Base-by-base conservation (phyloP, 2,113 vertebrate genomes). In the Axis porcinus region DNA sequence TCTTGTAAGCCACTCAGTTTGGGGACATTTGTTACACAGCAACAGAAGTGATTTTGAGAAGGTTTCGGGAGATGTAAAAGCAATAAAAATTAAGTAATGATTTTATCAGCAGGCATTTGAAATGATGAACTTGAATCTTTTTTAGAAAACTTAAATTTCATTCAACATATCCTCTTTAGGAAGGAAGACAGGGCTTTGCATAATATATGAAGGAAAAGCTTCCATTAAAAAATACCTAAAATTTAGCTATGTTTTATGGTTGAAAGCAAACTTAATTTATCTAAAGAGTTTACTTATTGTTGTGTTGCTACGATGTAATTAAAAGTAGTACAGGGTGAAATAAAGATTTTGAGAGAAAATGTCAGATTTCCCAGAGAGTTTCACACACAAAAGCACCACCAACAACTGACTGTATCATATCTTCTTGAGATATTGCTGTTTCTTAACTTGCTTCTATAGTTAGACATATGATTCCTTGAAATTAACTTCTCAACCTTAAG, bases 301-400 rank as follows among this genome's bases (percentile, higher is more conserved):
- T 78, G 47, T 95, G 15, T 92, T 45, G 47, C n/a, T 57, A 33
- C 13, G 23, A 90, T 89, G 81, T 55, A 74, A 21, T 67, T 93
- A 58, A n/a, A 91, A 81, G 30, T 50, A 62, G 89, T 33, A 28
- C 28, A 9, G 23, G 55, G 55, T 50, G 1, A 95, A 79, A 62
- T 33, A 81, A 12, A 96, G 27, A 93, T 5, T 5, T 85, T 91
- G 36, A 90, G 83, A 95, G 67, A 83, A 94, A 94, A 83, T 95
- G 36, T 33, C 45, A 89, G 33, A 83, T 84, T 93, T 96, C n/a
- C 27, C n/a, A 94, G 33, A 58, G 9, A 25, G 5, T 45, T 92
- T 92, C 27, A 91, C 13, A 45, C 1, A 47, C 10, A 86, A 16
- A 36, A 58, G n/a, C 23, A 81, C 36, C 10, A 95, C 30, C 3